Evolutionary conservation across 2,797 vertebrate species (phyloP).

Genomic region (Antennarius maculatus): DNA sequence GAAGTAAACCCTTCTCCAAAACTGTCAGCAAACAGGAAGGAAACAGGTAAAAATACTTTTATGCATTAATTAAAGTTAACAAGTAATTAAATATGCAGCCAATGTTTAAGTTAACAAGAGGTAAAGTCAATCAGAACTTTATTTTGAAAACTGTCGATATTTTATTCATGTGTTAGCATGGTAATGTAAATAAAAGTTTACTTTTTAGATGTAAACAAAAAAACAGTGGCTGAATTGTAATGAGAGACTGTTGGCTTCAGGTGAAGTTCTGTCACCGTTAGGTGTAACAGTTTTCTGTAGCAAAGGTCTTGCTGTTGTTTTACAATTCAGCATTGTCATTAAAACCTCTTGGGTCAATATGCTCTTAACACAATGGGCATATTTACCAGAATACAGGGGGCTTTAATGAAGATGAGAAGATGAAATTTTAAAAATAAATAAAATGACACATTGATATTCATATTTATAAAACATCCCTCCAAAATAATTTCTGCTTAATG

Average conservation of each 20-base stretch:
- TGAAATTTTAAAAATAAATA: slow-evolving; percentile 34
- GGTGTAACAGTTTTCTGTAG: slow-evolving; percentile 38
- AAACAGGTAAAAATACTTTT: not conserved
- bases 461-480: slow-evolving; percentile 10
- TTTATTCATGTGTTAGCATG: not conserved
- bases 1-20: not conserved
- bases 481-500: not conserved
- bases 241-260: slow-evolving; percentile 44
- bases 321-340: slow-evolving; percentile 60
- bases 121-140: not conserved
- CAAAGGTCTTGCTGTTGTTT: slow-evolving; percentile 64
- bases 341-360: slow-evolving; percentile 68
- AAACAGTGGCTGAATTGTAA: slow-evolving; percentile 8
- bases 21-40: not conserved
- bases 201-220: slow-evolving; percentile 13
- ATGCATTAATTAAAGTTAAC: not conserved
- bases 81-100: not conserved
- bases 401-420: slow-evolving; percentile 38
- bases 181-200: slow-evolving; percentile 20
- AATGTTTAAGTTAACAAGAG: not conserved
- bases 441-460: slow-evolving; percentile 30
- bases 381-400: slow-evolving; percentile 57
- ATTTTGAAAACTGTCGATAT: not conserved
- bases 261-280: slow-evolving; percentile 48
- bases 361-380: slow-evolving; percentile 67